These are phyloP conservation scores for Euwallacea similis DNA, from an alignment of 1,140 invertebrate genomes.

Conservation along the genomic window DNA sequence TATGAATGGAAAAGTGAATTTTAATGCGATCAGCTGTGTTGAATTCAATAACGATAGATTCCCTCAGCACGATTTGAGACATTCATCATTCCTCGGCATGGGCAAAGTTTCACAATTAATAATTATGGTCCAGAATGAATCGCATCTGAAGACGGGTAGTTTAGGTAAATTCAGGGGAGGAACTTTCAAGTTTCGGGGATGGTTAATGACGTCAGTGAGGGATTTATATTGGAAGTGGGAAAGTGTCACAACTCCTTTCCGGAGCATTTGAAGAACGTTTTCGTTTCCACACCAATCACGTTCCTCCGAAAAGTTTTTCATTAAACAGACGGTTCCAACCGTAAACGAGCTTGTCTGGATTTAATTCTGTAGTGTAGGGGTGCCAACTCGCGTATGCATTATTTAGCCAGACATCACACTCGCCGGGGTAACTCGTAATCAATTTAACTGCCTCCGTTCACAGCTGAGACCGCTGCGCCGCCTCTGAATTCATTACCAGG, in stretches of 20 bases:
- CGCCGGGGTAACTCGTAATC: slow-evolving; percentile 25
- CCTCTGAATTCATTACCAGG: too few species aligned
- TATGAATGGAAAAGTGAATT: slow-evolving; percentile 15
- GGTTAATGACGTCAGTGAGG: too few species aligned
- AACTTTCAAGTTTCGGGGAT: too few species aligned
- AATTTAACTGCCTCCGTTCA: slow-evolving; percentile 19
- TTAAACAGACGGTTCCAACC: background rate
- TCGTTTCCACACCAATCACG: background rate
- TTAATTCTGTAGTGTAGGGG: slow-evolving; percentile 25
- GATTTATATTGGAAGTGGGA: too few species aligned
- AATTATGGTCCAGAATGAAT: background rate
- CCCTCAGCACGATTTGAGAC: slow-evolving; percentile 7
- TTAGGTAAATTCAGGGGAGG: too few species aligned
- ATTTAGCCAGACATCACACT: slow-evolving; percentile 27
- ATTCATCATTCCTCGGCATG: slow-evolving; percentile 3
- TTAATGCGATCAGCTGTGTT: slow-evolving; percentile 20
- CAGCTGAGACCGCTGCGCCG: slow-evolving; percentile 22
- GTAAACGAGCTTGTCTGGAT: slow-evolving; percentile 26
- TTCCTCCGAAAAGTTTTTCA: background rate
- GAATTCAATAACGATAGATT: slow-evolving; percentile 17
- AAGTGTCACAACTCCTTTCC: too few species aligned
- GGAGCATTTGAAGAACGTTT: background rate
- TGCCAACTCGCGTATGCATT: slow-evolving; percentile 33
- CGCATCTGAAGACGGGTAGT: too few species aligned
- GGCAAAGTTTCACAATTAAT: slow-evolving; percentile 14